phyloP scores from a whole-genome alignment of 2,113 vertebrate species.

The Tachycineta bicolor region DNA sequence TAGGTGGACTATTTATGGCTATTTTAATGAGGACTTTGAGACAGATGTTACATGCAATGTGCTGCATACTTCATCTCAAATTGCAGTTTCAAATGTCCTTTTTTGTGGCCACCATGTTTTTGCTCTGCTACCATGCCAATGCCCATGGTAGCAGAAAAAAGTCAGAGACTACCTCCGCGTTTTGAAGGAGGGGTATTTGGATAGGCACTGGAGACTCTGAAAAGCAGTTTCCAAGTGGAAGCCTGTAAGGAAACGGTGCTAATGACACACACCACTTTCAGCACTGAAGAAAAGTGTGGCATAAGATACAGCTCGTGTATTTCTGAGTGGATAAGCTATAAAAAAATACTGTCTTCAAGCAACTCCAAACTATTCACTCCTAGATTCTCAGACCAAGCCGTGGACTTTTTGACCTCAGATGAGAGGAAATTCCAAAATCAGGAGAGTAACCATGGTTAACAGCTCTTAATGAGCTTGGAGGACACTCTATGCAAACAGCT shows the following conservation, averaged over 20 bases:
- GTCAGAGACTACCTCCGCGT: not conserved
- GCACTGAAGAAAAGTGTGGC: not conserved
- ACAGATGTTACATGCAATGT: fast-evolving
- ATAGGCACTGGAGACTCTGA: not conserved
- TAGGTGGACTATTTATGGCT: not conserved
- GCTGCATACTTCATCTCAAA: not conserved
- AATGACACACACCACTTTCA: not conserved
- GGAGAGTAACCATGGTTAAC: not conserved
- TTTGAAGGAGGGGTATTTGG: not conserved
- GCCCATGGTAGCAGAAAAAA: not conserved
- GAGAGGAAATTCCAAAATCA: not conserved
- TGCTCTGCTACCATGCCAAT: not conserved
- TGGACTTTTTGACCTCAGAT: not conserved
- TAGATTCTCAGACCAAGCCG: not conserved
- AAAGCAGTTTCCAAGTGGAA: not conserved
- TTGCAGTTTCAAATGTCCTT: not conserved
- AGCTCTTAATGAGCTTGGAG: not conserved
- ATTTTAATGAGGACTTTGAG: not conserved
- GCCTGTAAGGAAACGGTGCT: not conserved
- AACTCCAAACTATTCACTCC: not conserved
- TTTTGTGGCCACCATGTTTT: not conserved
- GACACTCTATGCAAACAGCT: not conserved
- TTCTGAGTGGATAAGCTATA: not conserved
- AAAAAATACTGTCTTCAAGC: not conserved
- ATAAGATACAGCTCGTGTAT: not conserved